Evolutionary conservation across 2,113 vertebrate genomes (phyloP), one percentile per base, ranked within the genome.

Genomic region (Cyprinodon tularosa): DNA sequence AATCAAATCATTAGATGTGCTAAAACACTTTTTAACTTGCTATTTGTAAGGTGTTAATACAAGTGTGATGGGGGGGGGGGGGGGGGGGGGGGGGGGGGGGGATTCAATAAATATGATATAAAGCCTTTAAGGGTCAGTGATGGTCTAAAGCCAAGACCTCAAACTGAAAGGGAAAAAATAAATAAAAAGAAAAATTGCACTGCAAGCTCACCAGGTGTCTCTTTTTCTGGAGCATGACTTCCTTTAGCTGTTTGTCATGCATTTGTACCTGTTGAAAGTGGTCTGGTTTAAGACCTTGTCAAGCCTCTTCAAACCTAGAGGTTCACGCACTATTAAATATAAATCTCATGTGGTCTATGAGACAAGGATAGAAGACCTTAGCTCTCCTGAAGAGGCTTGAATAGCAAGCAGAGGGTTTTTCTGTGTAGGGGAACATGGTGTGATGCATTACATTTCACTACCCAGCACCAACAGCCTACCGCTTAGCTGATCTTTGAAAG

Each of bases 401-500:
- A 83, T 84, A 83, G 86, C 62, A 82, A 90, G 72, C 71, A 73
- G 69, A 77, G 78, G 65, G 81, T 88, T 86, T 84, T 84, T 81
- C 84, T 83, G 72, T 88, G 75, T 75, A 84, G 78, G 83, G 68
- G 84, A 78, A 89, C 87, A 87, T 84, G 70, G 74, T 80, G 84
- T 92, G 90, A 94, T 93, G 90, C 93, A 94, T 93, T 89, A 90
- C 88, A 90, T 88, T 82, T 83, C 75, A 83, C 85, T 76, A 84
- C 85, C 77, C 88, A 72, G 81, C 85, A 90, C 89, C 89, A 86
- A 91, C 89, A 93, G 94, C 88, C 93, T 90, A 94, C 94, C 94
- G 92, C 93, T 97, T 96, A 96, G 93, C 94, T 89, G 91, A 93
- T 93, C 93, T 92, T 91, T 86, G 95, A 95, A 95, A 97, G 96